Evolutionary conservation across 2,888 invertebrate genomes (phyloP).

Genomic region (Diarsia mendica): DNA sequence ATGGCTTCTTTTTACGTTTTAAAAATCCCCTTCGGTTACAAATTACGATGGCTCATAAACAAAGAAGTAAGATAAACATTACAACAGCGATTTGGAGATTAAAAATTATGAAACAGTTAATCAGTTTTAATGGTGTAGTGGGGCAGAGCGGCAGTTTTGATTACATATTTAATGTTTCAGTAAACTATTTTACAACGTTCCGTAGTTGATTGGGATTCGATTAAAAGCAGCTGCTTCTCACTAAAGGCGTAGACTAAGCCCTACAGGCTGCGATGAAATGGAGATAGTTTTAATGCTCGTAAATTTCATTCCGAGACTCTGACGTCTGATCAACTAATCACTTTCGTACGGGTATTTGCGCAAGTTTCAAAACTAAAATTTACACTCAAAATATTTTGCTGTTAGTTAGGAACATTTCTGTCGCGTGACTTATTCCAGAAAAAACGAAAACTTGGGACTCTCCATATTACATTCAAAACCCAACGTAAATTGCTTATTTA

Average conservation of each 20-base stretch:
- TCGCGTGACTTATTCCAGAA: slow-evolving; percentile 14
- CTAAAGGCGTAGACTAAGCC: slow-evolving; percentile 78
- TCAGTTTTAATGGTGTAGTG: slow-evolving; percentile 79
- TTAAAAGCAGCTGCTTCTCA: slow-evolving; percentile 84
- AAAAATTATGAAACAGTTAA: slow-evolving; percentile 80
- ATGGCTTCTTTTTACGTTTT: slow-evolving; percentile 46
- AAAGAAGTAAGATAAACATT: slow-evolving; percentile 74
- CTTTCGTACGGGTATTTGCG: slow-evolving; percentile 80
- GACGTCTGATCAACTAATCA: slow-evolving; percentile 85
- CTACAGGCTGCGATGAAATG: slow-evolving; percentile 83
- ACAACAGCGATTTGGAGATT: slow-evolving; percentile 72
- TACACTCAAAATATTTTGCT: slow-evolving; percentile 57
- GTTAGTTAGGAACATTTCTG: slow-evolving; percentile 21
- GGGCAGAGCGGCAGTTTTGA: slow-evolving; percentile 79
- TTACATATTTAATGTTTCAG: slow-evolving; percentile 84
- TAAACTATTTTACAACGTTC: slow-evolving; percentile 85
- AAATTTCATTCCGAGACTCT: slow-evolving; percentile 85
- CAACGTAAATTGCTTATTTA: background rate
- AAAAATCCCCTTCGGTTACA: slow-evolving; percentile 55
- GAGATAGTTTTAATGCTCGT: slow-evolving; percentile 89
- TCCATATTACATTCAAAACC: background rate
- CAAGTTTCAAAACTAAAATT: slow-evolving; percentile 80
- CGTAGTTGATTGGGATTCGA: slow-evolving; percentile 87
- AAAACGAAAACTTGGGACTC: slow-evolving; percentile 1
- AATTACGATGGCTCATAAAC: slow-evolving; percentile 71